phyloP scores from a whole-genome alignment of 1,140 invertebrate species.

The Procambarus virginalis region DNA sequence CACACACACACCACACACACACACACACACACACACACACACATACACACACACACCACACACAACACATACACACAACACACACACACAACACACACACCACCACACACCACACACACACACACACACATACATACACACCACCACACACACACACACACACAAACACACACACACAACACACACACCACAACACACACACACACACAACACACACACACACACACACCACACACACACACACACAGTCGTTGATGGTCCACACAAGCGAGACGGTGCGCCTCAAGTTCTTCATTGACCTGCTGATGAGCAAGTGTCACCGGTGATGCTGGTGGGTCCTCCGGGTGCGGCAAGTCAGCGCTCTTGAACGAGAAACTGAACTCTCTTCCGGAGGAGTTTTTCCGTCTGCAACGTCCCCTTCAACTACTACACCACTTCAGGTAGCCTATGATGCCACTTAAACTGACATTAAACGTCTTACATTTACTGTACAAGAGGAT shows the following conservation, averaged over 20 bases:
- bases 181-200: neutral
- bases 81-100: too few relatives aligned
- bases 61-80: too few relatives aligned
- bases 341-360: constrained; percentile 93
- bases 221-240: neutral
- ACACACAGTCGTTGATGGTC: constrained; percentile 86
- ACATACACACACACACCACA: neutral
- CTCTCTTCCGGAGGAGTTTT: constrained; percentile 87
- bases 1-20: neutral
- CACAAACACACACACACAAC: too few relatives aligned
- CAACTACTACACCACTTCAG: constrained; percentile 96
- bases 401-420: constrained; percentile 94
- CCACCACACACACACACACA: neutral
- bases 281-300: constrained; percentile 90
- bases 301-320: constrained; percentile 89
- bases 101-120: too few relatives aligned
- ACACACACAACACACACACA: neutral
- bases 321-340: constrained; percentile 92
- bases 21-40: too few relatives aligned
- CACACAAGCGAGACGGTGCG: constrained; percentile 94
- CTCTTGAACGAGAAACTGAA: constrained; percentile 89
- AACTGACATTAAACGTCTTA: too few relatives aligned
- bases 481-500: too few relatives aligned
- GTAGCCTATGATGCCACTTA: too few relatives aligned
- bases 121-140: too few relatives aligned